phyloP scores from a whole-genome alignment of 2,113 vertebrate genomes.

The Glareola pratincola region DNA sequence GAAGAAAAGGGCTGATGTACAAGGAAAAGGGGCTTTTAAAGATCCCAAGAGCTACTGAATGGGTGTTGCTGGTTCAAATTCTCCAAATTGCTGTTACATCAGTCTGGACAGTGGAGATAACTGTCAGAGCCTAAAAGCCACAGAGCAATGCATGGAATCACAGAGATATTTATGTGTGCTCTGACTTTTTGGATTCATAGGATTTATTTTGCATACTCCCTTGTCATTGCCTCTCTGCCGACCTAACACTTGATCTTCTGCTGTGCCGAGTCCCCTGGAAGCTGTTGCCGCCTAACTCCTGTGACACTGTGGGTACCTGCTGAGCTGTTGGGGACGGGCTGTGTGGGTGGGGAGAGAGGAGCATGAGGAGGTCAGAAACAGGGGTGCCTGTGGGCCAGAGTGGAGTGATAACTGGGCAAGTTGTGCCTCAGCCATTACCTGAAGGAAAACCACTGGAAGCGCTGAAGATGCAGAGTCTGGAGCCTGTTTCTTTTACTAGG shows the following conservation, averaged over 20 bases:
- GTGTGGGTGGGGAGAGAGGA: background rate
- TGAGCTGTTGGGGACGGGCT: background rate
- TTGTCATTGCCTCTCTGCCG: background rate
- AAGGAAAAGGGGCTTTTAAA: background rate
- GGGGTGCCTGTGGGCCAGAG: background rate
- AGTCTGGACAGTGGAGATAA: background rate
- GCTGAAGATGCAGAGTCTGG: background rate
- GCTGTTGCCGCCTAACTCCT: background rate
- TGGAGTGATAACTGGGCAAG: accelerated
- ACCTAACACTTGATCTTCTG: background rate
- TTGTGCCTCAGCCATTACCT: background rate
- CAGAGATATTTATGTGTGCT: background rate
- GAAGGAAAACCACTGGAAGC: background rate
- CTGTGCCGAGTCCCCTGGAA: background rate
- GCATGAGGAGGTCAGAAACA: background rate
- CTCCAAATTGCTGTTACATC: background rate
- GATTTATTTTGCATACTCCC: background rate
- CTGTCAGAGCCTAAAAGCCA: background rate
- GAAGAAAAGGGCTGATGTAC: background rate
- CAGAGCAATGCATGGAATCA: background rate
- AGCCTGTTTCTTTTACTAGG: background rate
- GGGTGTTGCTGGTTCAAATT: background rate
- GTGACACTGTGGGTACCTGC: background rate
- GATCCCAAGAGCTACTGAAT: background rate
- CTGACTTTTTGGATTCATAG: background rate